Base-by-base conservation (phyloP, 2,113 vertebrate genomes). In the Melozone crissalis region DNA sequence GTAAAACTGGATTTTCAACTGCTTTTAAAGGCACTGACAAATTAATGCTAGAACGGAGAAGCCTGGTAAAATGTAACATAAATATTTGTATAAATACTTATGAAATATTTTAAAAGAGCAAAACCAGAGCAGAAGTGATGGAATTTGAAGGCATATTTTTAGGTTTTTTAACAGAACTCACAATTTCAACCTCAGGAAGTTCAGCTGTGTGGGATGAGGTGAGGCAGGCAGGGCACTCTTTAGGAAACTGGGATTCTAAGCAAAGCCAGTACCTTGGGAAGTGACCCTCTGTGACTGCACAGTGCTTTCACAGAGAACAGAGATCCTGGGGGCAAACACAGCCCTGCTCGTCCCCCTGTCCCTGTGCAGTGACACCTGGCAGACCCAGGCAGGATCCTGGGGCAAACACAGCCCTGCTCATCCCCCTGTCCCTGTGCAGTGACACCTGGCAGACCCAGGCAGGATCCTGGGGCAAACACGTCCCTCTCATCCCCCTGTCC, bases 1-100 rank as follows among this genome's bases (percentile, higher is more conserved):
- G 72, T 51, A 81, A 92, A 90, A 93, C 84, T 35, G 43, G 35
- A 90, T 93, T 86, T 90, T 94, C 83, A 55, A 55, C 68, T 86
- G 52, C 10, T 84, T 86, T 51, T 89, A 84, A 92, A 90, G 67
- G 21, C 75, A 89, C 43, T 1, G 30, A 57, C 72, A 86, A 88
- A 92, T 84, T 84, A 93, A 86, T 71, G 39, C 37, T 59, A 67
- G 71, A 84, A 46, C 2, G 4, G 68, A 62, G n/a, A 88, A 73
- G 37, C 5, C 31, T 73, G n/a, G 27, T 62, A 85, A 49, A 72
- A 66, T 21, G 18, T 62, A 72, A 77, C 43, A 43, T 14, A 55
- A 81, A 44, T 67, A 71, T 58, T 80, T 63, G 22, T 13, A 69
- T 31, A 59, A 88, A 65, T n/a, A 69, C 41, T 57, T 69, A 16